Percentiles rank a stretch among this genome's conserved stretches.
These are phyloP conservation scores for Calephelis perditalis DNA, from an alignment of 2,888 invertebrate species.

Conservation along the genomic window DNA sequence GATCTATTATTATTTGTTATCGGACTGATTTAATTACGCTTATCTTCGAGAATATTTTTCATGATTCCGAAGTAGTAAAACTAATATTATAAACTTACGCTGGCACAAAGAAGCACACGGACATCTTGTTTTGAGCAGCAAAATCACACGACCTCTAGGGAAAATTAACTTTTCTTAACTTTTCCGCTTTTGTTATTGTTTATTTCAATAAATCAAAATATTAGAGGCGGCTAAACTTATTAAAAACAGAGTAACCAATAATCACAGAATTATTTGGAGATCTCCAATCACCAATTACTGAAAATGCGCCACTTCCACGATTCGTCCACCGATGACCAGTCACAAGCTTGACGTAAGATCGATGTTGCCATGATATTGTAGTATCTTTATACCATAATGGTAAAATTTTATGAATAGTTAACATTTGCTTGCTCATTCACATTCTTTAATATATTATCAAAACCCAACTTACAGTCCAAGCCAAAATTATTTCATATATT, in stretches of 20 bases:
- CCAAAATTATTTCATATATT: too few species aligned
- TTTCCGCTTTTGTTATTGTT: slow-evolving; percentile 40
- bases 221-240: slow-evolving; percentile 62
- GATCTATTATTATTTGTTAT: too few species aligned
- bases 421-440: too few species aligned
- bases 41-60: background rate
- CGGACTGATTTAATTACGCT: too few species aligned
- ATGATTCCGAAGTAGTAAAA: slow-evolving; percentile 5
- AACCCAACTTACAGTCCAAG: too few species aligned
- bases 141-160: slow-evolving; percentile 41
- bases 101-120: slow-evolving; percentile 84
- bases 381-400: background rate
- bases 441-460: too few species aligned
- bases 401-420: background rate
- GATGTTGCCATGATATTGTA: slow-evolving; percentile 41
- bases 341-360: slow-evolving; percentile 68
- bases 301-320: slow-evolving; percentile 75
- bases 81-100: slow-evolving; percentile 77
- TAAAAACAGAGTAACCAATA: slow-evolving; percentile 71
- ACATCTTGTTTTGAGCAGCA: slow-evolving; percentile 72
- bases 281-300: slow-evolving; percentile 79
- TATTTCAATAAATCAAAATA: slow-evolving; percentile 45
- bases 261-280: slow-evolving; percentile 72
- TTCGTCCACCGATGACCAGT: slow-evolving; percentile 78
- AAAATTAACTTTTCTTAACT: slow-evolving; percentile 29